Evolutionary conservation across 2,888 invertebrate genomes (phyloP), one percentile per base, ranked within the genome.

Genomic region (Tipula vernalis): DNA sequence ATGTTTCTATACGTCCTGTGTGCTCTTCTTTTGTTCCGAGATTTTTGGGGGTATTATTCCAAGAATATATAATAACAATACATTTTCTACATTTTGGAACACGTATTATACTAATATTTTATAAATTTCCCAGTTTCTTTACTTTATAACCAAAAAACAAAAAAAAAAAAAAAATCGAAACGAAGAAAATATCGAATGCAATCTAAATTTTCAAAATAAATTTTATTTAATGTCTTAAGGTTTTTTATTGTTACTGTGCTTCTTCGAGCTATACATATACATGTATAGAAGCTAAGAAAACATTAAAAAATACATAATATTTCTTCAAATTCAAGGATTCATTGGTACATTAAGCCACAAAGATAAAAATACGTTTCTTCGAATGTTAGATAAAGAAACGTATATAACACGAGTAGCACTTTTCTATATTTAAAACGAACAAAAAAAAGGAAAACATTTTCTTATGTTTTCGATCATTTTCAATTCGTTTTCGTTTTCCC

Each of bases 171-270:
- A 12, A 71, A 71, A 8, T 41, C 36, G 36, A 86, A 28, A 86
- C 42, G 86, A 47, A 86, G 36, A 86, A 47, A 86, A 86, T 86
- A 86, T 86, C 44, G 86, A 44, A 86, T 86, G 86, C 86, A 86
- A 86, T 86, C 86, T 86, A 86, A 86, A 86, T 86, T 86, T 86
- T 47, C 42, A 36, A 86, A 36, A 86, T 86, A 86, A 86, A 86
- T 86, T 85, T 86, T 86, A 44, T 86, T 86, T 44, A 86, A 71
- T 71, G 71, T 71, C 71, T 71, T 71, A 71, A 71, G 71, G 71
- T 42, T 85, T 41, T 85, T 42, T 85, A 42, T 28, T 85, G 18
- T 4, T 28, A 71, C 71, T 71, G 71, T 71, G 71, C 28, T 71
- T 71, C 71, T 71, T 71, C 71, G 71, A 71, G 71, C 71, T 71